Conservation (phyloP, 2,113 vertebrate genomes). For the rat (Rattus norvegicus) region DNA sequence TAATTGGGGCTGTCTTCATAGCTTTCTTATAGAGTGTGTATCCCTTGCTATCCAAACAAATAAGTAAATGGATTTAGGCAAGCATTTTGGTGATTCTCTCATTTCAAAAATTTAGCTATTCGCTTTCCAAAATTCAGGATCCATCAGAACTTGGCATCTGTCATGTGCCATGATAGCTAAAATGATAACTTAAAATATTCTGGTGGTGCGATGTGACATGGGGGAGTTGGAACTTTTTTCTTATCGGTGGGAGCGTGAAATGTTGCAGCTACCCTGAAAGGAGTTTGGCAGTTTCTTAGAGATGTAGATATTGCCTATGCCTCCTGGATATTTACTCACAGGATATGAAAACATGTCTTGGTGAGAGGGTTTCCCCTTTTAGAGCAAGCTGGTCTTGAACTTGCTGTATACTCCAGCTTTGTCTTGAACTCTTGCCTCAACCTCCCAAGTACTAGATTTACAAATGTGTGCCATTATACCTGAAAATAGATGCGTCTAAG, state of each 20-base stretch:
- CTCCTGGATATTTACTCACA: not conserved
- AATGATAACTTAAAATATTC: not conserved
- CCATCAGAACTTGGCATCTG: not conserved
- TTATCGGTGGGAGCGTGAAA: not conserved
- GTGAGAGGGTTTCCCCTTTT: not conserved
- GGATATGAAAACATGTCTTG: not conserved
- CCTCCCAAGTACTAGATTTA: not conserved
- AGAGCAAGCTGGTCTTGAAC: not conserved
- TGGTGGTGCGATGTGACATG: not conserved
- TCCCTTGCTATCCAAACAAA: not conserved
- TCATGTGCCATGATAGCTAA: not conserved
- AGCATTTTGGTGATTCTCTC: not conserved
- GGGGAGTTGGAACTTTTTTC: not conserved
- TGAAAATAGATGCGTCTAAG: not conserved
- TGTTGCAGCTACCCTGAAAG: not conserved
- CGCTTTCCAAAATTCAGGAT: not conserved
- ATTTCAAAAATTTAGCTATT: slow-evolving; percentile 14
- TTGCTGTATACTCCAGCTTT: not conserved
- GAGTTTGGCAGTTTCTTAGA: slow-evolving; percentile 1
- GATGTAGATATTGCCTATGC: not conserved
- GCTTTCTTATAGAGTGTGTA: not conserved
- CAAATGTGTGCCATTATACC: not conserved
- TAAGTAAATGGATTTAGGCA: not conserved
- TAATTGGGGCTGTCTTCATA: not conserved
- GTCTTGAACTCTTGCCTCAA: not conserved